Base-by-base conservation (phyloP, 2,113 vertebrate species). In the Melanotaenia duboulayi region DNA sequence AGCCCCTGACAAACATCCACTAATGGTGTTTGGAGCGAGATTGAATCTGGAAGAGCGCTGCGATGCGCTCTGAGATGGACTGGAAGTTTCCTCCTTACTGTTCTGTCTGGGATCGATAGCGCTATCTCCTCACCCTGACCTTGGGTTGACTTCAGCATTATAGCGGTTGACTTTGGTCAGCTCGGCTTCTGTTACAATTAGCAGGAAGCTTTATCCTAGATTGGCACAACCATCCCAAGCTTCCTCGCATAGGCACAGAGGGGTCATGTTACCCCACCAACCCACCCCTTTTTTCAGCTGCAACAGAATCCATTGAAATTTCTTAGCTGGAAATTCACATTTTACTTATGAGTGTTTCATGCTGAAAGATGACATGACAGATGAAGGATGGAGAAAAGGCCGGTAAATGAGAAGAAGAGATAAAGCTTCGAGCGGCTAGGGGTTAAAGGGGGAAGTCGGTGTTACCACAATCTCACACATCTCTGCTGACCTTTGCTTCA, bases 151-250 rank as follows among this genome's bases (percentile, higher is more conserved):
- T 87, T 83, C 75, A 74, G 85, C 75, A 82, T 91, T 85, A 90
- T 78, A 82, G 87, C 76, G 74, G 84, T 91, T 88, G 82, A 87
- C 78, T 68, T 71, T 80, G 89, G 88, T 93, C 90, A 93, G 87
- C 82, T 74, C 72, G 68, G 93, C 91, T 94, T 93, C 91, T 78
- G 90, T 95, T 94, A 93, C 93, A 93, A 93, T 94, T 93, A 94
- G 89, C 86, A 88, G 90, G 92, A 92, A 92, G 89, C 88, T 93
- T 90, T 76, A 92, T 92, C 91, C 90, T 87, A 82, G 83, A 58
- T 59, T 75, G 84, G 86, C 65, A 85, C 84, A 88, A 83, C 77
- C 72, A 37, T 66, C 57, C 71, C 28, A 14, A 23, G 20, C 60
- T 17, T 19, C 1, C 59, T 58, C 52, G 24, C 51, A 65, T 54